These are phyloP conservation scores for Morelia viridis DNA, from an alignment of 2,797 vertebrate genomes.

Conservation along the genomic window DNA sequence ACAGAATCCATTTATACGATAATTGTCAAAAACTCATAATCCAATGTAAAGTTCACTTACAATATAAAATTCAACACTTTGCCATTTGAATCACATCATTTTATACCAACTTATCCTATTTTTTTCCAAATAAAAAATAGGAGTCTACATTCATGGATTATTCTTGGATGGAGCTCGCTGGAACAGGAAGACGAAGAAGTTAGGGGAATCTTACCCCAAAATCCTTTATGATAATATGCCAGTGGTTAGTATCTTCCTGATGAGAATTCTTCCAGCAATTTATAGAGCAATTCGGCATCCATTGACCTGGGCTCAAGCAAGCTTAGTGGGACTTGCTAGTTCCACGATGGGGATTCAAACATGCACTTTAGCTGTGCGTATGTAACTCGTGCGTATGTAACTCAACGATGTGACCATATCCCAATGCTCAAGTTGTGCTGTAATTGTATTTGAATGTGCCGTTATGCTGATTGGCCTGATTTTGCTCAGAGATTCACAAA, in stretches of 20 bases:
- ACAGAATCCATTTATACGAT: not conserved
- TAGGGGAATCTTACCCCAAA: slow-evolving; percentile 86
- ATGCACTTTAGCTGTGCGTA: not conserved
- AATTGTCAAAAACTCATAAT: not conserved
- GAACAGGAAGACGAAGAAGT: slow-evolving; percentile 80
- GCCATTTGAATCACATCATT: not conserved
- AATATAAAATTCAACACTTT: not conserved
- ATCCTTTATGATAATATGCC: slow-evolving; percentile 86
- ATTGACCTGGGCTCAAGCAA: not conserved
- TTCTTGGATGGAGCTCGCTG: slow-evolving; percentile 89
- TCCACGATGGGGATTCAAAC: not conserved
- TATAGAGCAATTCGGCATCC: not conserved
- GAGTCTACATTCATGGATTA: slow-evolving; percentile 83
- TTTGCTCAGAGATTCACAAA: not conserved
- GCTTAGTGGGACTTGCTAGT: not conserved
- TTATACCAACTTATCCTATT: not conserved
- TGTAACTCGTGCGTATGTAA: too few species aligned
- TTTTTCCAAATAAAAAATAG: slow-evolving; percentile 63
- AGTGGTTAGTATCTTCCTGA: slow-evolving; percentile 75
- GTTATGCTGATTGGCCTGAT: not conserved
- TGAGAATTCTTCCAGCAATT: not conserved
- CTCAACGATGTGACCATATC: not conserved
- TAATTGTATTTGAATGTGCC: not conserved
- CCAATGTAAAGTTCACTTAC: not conserved
- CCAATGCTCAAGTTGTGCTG: not conserved